Base-by-base conservation (phyloP, 2,888 invertebrate species). In the Plagodis dolabraria region DNA sequence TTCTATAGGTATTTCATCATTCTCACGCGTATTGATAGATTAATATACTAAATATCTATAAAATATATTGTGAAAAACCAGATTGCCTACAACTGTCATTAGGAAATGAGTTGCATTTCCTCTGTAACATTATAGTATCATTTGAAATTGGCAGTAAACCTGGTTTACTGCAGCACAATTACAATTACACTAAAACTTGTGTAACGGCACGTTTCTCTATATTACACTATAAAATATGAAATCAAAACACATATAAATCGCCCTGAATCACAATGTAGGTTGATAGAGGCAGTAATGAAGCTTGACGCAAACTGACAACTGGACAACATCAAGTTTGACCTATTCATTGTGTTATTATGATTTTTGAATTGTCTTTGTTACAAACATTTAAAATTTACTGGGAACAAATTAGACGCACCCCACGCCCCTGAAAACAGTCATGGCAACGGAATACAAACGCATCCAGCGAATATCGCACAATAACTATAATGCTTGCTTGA, bases 171-270 rank as follows among this genome's bases (percentile, higher is more conserved):
- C 46, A 53, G 11, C 49, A 51, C 33, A 46, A 48, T 49, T 54
- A 57, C 60, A 63, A 60, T 60, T 49, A 63, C 44, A 61, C 49
- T 46, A 33, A 53, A 47, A 42, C 40, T 58, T 35, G 33, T 42
- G 42, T 50, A 53, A 53, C 58, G 49, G 53, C 0, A 22, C 44
- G 33, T 53, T 58, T 58, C 50, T 47, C 43, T 52, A 55, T 45
- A 48, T 38, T 35, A 49, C 34, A 38, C 49, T 52, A 52, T 56
- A 52, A 52, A 55, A 56, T 48, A 63, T 60, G 42, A 68, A 75
- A 71, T 70, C 68, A 71, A 68, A 72, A 68, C 69, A 67, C 54
- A 57, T 59, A 54, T 43, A 65, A 70, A 69, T 71, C 69, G 47
- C 64, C 61, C 34, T 47, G 34, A 33, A 45, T 4, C 10, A 35